Evolutionary conservation across 2,113 vertebrate genomes (phyloP).

Genomic region (Lipophrys pholis): DNA sequence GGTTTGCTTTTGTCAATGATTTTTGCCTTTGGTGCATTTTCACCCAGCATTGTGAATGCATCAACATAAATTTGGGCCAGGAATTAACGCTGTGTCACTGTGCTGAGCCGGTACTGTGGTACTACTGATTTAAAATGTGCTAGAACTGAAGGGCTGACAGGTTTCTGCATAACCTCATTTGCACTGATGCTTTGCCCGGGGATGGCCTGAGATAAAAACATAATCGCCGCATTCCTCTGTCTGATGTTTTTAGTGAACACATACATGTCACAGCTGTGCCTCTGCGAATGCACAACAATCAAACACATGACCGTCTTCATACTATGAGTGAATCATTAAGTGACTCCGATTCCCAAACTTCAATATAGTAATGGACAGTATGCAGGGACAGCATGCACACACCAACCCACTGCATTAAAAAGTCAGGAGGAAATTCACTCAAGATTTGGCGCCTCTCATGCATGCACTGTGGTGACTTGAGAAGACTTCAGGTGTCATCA

Average conservation of each 20-base stretch:
- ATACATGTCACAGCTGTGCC: neutral
- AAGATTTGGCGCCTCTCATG: constrained; percentile 52
- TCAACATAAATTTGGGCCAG: constrained; percentile 61
- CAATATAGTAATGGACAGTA: neutral
- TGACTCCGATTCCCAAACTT: neutral
- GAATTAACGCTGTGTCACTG: constrained; percentile 73
- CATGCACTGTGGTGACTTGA: constrained; percentile 46
- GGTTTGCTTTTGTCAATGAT: constrained; percentile 63
- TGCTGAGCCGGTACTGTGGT: constrained; percentile 57
- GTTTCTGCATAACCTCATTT: constrained; percentile 24
- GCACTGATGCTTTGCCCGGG: constrained; percentile 11
- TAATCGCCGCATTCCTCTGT: neutral
- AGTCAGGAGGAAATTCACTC: constrained; percentile 45
- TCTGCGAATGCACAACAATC: neutral
- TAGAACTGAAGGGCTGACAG: constrained; percentile 45
- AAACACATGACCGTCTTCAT: neutral
- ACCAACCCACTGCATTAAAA: constrained; percentile 48
- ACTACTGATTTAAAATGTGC: constrained; percentile 48
- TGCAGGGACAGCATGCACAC: constrained; percentile 21
- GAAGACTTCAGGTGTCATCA: constrained; percentile 59
- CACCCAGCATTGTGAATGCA: constrained; percentile 59
- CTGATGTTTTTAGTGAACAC: neutral
- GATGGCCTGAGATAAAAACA: constrained; percentile 1
- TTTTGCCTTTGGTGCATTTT: constrained; percentile 56
- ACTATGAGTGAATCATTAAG: neutral